These are phyloP conservation scores for Melieria omissa DNA, from an alignment of 2,888 invertebrate genomes.

Conservation along the genomic window DNA sequence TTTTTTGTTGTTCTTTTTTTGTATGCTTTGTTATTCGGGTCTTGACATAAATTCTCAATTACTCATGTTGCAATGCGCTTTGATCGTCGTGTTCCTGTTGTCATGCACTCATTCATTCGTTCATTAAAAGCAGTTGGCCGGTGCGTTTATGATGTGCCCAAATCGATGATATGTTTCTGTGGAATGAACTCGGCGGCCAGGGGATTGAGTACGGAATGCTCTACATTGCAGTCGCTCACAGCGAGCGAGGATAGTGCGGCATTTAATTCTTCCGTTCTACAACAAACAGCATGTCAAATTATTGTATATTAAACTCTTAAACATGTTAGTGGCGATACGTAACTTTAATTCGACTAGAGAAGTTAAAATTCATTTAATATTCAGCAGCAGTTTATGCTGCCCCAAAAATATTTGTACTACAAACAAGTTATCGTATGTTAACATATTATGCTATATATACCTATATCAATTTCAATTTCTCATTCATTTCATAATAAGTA, in stretches of 20 bases:
- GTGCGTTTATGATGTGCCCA: constrained; percentile 57
- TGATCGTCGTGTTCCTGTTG: constrained; percentile 32
- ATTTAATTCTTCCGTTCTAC: constrained; percentile 58
- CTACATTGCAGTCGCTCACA: constrained; percentile 62
- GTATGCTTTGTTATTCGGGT: constrained; percentile 20
- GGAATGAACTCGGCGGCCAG: constrained; percentile 89
- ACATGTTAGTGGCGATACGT: too few relatives aligned
- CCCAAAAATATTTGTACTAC: too few relatives aligned
- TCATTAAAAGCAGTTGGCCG: constrained; percentile 6
- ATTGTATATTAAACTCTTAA: too few relatives aligned
- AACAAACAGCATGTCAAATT: background rate
- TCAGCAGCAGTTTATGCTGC: too few relatives aligned
- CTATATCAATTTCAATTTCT: too few relatives aligned
- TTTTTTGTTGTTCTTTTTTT: background rate
- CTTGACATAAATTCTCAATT: constrained; percentile 20
- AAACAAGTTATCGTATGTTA: too few relatives aligned
- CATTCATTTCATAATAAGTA: too few relatives aligned
- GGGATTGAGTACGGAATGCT: constrained; percentile 83
- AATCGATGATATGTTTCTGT: constrained; percentile 59
- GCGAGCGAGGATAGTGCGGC: constrained; percentile 63
- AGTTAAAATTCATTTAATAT: too few relatives aligned
- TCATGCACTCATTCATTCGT: constrained; percentile 7
- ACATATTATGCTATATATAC: too few relatives aligned
- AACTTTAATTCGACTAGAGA: too few relatives aligned
- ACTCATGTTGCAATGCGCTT: constrained; percentile 33